phyloP scores from a whole-genome alignment of 2,113 vertebrate genomes.

The Cyanoderma ruficeps region DNA sequence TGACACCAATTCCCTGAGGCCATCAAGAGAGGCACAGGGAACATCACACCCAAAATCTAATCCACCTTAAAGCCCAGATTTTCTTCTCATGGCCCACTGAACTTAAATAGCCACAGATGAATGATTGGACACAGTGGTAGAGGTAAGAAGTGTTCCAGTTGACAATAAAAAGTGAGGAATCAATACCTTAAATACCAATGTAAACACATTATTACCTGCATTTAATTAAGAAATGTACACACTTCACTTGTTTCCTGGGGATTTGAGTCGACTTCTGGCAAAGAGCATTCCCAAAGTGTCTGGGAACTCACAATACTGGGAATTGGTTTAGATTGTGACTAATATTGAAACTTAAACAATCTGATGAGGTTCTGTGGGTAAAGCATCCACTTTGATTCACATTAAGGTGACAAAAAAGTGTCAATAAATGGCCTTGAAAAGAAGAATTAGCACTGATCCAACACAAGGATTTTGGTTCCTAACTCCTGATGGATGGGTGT shows the following conservation, averaged over 20 bases:
- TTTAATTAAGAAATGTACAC: background rate
- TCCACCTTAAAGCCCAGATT: background rate
- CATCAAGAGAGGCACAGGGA: background rate
- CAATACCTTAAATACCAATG: background rate
- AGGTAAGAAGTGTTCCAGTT: background rate
- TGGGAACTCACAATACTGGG: background rate
- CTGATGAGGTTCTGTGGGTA: background rate
- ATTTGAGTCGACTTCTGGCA: background rate
- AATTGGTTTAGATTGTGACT: background rate
- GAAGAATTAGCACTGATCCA: background rate
- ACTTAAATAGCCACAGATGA: background rate
- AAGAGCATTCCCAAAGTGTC: background rate
- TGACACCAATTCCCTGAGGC: background rate
- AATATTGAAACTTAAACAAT: background rate
- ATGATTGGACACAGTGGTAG: background rate
- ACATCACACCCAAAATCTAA: background rate
- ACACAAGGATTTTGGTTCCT: background rate
- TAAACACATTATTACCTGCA: background rate
- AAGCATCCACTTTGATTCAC: background rate
- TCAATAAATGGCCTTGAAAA: background rate
- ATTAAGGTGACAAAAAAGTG: background rate
- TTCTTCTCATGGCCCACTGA: background rate
- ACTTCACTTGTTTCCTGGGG: background rate
- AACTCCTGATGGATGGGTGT: fast-evolving
- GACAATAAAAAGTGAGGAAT: background rate